Conservation (phyloP, 2,113 vertebrate species). For the Sigmodon hispidus region DNA sequence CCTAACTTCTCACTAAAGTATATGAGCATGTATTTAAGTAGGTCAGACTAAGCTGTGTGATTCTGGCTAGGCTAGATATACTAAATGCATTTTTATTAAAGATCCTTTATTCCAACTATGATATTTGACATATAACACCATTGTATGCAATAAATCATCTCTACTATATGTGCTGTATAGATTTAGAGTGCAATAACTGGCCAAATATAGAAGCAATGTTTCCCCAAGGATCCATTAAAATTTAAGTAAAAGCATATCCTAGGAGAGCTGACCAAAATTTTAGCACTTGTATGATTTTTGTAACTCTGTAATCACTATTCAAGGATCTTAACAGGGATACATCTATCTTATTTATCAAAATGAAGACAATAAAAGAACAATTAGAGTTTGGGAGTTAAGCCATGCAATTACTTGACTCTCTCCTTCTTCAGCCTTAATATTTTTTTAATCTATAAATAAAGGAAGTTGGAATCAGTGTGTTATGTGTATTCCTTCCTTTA, state of each 20-base stretch:
- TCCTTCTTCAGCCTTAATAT: background rate
- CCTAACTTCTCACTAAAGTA: background rate
- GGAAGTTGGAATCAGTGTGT: background rate
- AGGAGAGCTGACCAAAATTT: background rate
- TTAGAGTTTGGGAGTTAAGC: background rate
- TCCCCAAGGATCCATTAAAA: background rate
- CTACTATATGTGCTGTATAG: background rate
- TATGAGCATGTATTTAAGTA: background rate
- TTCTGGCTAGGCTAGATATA: background rate
- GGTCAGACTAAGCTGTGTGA: background rate
- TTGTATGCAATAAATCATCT: background rate
- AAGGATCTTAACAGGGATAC: background rate
- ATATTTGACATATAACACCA: background rate
- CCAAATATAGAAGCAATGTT: background rate
- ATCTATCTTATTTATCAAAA: background rate
- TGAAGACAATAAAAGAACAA: background rate
- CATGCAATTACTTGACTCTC: background rate
- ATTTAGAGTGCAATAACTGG: background rate
- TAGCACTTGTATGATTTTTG: background rate
- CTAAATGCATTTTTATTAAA: background rate
- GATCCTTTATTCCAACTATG: background rate
- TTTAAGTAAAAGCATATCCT: background rate
- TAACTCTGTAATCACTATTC: background rate
- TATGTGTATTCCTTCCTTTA: background rate
- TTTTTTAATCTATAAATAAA: slow-evolving; percentile 22